Percentiles rank a stretch among this genome's conserved stretches.
phyloP scores from a whole-genome alignment of 1,140 invertebrate species.

The Babylonia areolata region DNA sequence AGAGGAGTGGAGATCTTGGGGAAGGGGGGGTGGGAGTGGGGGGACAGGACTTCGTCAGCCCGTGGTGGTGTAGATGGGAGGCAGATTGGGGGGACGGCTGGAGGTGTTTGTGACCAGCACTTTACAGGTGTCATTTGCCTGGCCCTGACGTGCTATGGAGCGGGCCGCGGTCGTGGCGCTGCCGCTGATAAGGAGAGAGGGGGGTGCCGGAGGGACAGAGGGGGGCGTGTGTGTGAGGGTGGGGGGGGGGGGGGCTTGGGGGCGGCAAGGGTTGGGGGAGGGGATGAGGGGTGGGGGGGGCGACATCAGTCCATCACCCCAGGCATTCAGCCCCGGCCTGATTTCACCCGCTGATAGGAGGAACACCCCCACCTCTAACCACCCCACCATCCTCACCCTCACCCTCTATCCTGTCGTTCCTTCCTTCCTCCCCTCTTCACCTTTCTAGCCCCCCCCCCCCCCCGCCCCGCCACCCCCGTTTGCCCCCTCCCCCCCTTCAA shows the following conservation, averaged over 20 bases:
- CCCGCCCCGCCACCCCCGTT: not conserved
- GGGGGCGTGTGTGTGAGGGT: too few relatives aligned
- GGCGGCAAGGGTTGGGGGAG: too few relatives aligned
- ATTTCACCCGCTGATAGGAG: not conserved
- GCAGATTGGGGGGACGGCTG: not conserved
- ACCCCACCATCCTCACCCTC: not conserved
- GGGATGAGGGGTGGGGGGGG: too few relatives aligned
- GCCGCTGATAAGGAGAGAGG: too few relatives aligned
- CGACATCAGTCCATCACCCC: conserved; percentile 15
- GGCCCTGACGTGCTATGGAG: not conserved
- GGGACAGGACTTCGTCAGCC: too few relatives aligned
- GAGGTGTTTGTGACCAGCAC: conserved; percentile 14
- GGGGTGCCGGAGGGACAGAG: too few relatives aligned
- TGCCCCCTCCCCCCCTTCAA: not conserved
- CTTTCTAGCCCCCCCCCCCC: not conserved
- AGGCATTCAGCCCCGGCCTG: not conserved
- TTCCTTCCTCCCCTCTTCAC: not conserved
- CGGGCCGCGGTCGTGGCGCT: not conserved
- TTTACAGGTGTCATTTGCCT: not conserved
- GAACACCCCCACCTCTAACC: not conserved
- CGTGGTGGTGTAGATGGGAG: not conserved
- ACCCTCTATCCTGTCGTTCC: not conserved
- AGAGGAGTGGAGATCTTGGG: too few relatives aligned
- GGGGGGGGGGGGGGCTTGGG: too few relatives aligned
- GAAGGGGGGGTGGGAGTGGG: too few relatives aligned